Base-by-base conservation (phyloP, 1,140 invertebrate genomes). In the Atopsyche davidsoni region DNA sequence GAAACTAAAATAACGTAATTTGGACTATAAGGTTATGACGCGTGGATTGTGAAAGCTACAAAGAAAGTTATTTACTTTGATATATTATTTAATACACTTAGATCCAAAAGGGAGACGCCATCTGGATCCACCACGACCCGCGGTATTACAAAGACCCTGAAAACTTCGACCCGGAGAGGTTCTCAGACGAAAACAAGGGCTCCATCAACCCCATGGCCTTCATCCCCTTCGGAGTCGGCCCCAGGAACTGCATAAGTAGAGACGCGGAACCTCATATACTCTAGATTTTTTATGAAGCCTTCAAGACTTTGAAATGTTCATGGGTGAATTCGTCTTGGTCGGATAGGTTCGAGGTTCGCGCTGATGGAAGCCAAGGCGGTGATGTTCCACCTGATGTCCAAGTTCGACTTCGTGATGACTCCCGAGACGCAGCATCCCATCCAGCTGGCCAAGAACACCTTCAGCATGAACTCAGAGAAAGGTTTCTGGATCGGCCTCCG, bases 201-300 rank as follows among this genome's bases (percentile, higher is more conserved):
- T 57, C 42, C 6, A 50, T 59, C 22, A 55, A 63, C 9, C 66
- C 61, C 1, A 72, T 61, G 40, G 44, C 62, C 10, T 78, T 64
- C 56, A 46, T 77, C 36, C 73, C 78, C 4, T 79, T 80, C 59
- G 75, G 76, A 16, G 62, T 62, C n/a, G 78, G 78, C 17, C 75
- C 75, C 2, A 62, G 77, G 51, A 73, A 70, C 49, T 79, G 78
- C 51, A 66, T 79, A 17, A 28, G 22, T 36, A 17, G n/a, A n/a
- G n/a, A n/a, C n/a, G n/a, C n/a, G n/a, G n/a, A n/a, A n/a, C n/a
- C n/a, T n/a, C n/a, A n/a, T n/a, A n/a, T n/a, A n/a, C n/a, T n/a
- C n/a, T n/a, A n/a, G n/a, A n/a, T n/a, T n/a, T n/a, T n/a, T n/a
- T n/a, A n/a, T n/a, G n/a, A n/a, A n/a, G n/a, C n/a, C n/a, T n/a